Base-by-base conservation (phyloP, 1,140 invertebrate species). In the Drosophila busckii region DNA sequence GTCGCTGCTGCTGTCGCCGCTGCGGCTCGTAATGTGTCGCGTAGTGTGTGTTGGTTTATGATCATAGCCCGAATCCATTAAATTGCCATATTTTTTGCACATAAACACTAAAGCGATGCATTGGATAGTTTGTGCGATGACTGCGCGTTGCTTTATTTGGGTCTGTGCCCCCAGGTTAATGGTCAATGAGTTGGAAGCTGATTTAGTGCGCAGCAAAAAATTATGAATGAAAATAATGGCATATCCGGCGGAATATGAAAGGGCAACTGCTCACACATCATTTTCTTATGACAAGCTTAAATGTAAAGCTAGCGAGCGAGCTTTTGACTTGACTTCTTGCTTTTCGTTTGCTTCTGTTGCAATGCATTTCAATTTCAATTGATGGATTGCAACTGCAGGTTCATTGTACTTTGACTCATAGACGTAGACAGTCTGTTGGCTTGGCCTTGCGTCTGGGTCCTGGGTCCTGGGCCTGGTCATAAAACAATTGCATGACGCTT, bases 171-270 rank as follows among this genome's bases (percentile, higher is more conserved):
- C 3, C 19, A n/a, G 17, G n/a, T 10, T 31, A 4, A 10, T 62
- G 45, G n/a, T 66, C 63, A 66, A 66, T 66, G 63, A 62, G 45
- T 52, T 66, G 58, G 40, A 66, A 66, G 63, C 45, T 45, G 55
- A 62, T 66, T 50, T 42, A 22, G 29, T 29, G 23, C 25, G 13
- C 29, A 48, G 41, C 13, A 29, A 16, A n/a, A n/a, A n/a, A n/a
- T n/a, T n/a, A n/a, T n/a, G n/a, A n/a, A n/a, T n/a, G n/a, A n/a
- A n/a, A n/a, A n/a, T n/a, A n/a, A n/a, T n/a, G n/a, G n/a, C n/a
- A n/a, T n/a, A n/a, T n/a, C n/a, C n/a, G n/a, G n/a, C n/a, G n/a
- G n/a, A n/a, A n/a, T n/a, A n/a, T n/a, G n/a, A n/a, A n/a, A n/a
- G n/a, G n/a, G n/a, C n/a, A n/a, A n/a, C n/a, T n/a, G n/a, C n/a